phyloP scores from a whole-genome alignment of 2,888 invertebrate genomes.

The Merodon equestris region DNA sequence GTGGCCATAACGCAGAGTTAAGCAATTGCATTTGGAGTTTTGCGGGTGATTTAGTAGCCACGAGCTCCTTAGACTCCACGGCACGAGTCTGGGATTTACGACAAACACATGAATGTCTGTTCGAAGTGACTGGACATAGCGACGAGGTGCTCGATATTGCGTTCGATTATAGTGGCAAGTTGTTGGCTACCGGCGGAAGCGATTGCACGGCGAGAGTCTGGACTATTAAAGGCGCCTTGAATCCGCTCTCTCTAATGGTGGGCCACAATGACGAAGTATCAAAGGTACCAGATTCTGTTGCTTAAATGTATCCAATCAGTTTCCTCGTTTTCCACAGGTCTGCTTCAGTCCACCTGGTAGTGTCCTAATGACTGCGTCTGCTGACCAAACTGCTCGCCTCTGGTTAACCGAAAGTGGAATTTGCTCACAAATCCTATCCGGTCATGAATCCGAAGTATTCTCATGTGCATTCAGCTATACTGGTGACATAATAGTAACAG shows the following conservation, averaged over 20 bases:
- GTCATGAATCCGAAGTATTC: constrained; percentile 89
- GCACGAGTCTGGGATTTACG: constrained; percentile 86
- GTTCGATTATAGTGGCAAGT: constrained; percentile 87
- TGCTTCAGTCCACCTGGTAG: constrained; percentile 90
- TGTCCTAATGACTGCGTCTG: constrained; percentile 86
- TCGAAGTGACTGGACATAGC: constrained; percentile 82
- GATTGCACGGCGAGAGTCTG: constrained; percentile 88
- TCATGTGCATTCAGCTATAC: constrained; percentile 90
- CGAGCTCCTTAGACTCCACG: constrained; percentile 85
- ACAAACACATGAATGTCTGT: constrained; percentile 79
- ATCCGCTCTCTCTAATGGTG: constrained; percentile 81
- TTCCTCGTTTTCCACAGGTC: constrained; percentile 80
- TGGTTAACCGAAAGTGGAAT: constrained; percentile 84
- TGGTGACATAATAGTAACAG: constrained; percentile 88
- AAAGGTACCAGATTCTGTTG: no score
- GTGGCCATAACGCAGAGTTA: constrained; percentile 84
- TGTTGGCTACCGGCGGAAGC: constrained; percentile 86
- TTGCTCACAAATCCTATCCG: constrained; percentile 86
- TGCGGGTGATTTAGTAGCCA: constrained; percentile 83
- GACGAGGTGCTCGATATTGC: constrained; percentile 88
- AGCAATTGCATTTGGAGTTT: constrained; percentile 86
- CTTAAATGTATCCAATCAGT: constrained; percentile 17
- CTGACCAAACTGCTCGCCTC: constrained; percentile 86
- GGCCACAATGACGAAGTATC: constrained; percentile 86
- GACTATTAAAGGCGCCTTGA: constrained; percentile 81